These are phyloP conservation scores for Epinephelus malabaricus DNA, from an alignment of 2,797 vertebrate genomes.

Conservation along the genomic window DNA sequence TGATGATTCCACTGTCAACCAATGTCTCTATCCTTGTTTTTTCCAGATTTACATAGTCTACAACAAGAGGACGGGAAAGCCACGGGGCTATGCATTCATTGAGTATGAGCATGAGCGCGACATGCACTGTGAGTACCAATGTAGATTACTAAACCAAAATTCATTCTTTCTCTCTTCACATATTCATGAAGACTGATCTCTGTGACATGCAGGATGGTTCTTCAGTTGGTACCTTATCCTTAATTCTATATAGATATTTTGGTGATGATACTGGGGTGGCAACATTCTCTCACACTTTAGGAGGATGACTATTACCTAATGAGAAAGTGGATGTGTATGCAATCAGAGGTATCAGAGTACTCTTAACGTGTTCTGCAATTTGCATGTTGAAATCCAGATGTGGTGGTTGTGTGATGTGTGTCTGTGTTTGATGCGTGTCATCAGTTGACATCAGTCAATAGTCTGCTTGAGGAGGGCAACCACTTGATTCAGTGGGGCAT, in stretches of 20 bases:
- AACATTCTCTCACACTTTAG: constrained; percentile 14
- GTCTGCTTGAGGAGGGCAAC: constrained; percentile 53
- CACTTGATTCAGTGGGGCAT: constrained; percentile 51
- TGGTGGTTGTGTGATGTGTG: constrained; percentile 64
- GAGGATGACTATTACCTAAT: not conserved
- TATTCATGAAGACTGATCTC: constrained; percentile 8
- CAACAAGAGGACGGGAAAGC: constrained; percentile 95
- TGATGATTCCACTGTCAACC: not conserved
- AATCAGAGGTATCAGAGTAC: too few relatives aligned
- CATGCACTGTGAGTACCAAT: constrained; percentile 96
- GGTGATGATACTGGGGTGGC: constrained; percentile 18
- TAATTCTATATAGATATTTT: not conserved
- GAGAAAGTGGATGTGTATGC: not conserved
- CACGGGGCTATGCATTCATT: constrained; percentile 96
- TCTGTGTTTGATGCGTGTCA: constrained; percentile 64
- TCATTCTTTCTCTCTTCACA: not conserved
- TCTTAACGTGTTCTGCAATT: not conserved
- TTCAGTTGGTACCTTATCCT: constrained; percentile 10
- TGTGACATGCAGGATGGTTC: constrained; percentile 8
- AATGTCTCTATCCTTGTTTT: not conserved
- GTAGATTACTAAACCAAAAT: not conserved
- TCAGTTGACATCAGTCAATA: constrained; percentile 53
- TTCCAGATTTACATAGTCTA: constrained; percentile 96
- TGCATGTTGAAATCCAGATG: constrained; percentile 62
- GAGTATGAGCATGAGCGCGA: constrained; percentile 97